These are phyloP conservation scores for Sericinus montela DNA, from an alignment of 2,888 invertebrate genomes.

Conservation along the genomic window DNA sequence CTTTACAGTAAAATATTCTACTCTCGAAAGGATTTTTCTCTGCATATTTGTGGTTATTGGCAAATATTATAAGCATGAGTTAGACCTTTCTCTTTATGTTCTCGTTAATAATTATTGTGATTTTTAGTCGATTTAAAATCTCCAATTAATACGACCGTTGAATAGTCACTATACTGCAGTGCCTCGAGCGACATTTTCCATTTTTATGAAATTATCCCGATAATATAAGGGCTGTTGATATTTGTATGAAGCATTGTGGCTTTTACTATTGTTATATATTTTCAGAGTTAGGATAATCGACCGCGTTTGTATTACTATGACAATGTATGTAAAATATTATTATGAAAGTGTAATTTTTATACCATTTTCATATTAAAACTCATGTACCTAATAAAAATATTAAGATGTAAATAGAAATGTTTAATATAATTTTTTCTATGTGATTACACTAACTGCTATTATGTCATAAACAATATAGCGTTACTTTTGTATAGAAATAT, in stretches of 20 bases:
- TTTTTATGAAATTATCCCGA: conserved; percentile 55
- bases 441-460: conserved; percentile 70
- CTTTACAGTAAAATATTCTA: conserved; percentile 22
- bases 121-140: conserved; percentile 39
- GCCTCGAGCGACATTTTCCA: conserved; percentile 65
- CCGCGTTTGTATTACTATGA: conserved; percentile 72
- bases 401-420: conserved; percentile 73
- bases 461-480: conserved; percentile 58
- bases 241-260: conserved; percentile 64
- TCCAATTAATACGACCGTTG: conserved; percentile 33
- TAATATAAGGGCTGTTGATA: conserved; percentile 54
- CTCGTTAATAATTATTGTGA: conserved; percentile 31
- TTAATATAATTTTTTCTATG: conserved; percentile 75
- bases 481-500: conserved; percentile 71
- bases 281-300: conserved; percentile 66
- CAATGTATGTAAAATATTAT: conserved; percentile 59
- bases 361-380: conserved; percentile 77
- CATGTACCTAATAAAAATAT: conserved; percentile 73
- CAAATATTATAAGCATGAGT: conserved; percentile 71
- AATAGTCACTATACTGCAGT: conserved; percentile 44
- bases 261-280: conserved; percentile 77
- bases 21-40: conserved; percentile 51
- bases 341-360: conserved; percentile 78
- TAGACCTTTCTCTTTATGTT: conserved; percentile 45
- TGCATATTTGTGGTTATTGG: conserved; percentile 60